phyloP scores from a whole-genome alignment of 2,888 invertebrate genomes.

The Terebella lapidaria region DNA sequence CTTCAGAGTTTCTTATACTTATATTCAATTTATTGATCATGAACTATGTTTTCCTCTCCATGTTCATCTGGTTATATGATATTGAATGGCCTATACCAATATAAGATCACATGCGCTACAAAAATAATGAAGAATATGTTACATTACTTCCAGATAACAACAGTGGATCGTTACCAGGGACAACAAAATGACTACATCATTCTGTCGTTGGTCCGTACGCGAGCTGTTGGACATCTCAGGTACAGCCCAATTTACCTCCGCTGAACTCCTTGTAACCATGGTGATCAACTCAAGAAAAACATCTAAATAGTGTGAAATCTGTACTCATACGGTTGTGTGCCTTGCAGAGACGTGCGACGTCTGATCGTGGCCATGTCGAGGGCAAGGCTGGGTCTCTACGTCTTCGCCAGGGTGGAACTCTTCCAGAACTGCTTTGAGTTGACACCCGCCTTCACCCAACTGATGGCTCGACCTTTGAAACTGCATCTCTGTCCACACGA shows the following conservation, averaged over 20 bases:
- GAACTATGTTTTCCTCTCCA: too few species aligned
- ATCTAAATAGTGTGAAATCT: too few species aligned
- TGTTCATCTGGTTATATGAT: too few species aligned
- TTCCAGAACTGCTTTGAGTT: slow-evolving; percentile 97
- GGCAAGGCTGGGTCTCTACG: slow-evolving; percentile 90
- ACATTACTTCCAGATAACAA: slow-evolving; percentile 59
- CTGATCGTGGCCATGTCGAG: slow-evolving; percentile 97
- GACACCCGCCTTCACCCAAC: slow-evolving; percentile 81
- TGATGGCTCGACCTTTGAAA: slow-evolving; percentile 75
- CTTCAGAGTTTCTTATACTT: too few species aligned
- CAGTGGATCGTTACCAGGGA: slow-evolving; percentile 98
- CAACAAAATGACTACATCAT: slow-evolving; percentile 99
- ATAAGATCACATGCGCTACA: too few species aligned
- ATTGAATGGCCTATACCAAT: too few species aligned
- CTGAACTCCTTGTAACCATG: too few species aligned
- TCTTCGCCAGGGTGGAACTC: slow-evolving; percentile 85
- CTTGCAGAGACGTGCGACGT: slow-evolving; percentile 78
- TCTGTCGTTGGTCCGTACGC: slow-evolving; percentile 89
- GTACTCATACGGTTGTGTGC: too few species aligned
- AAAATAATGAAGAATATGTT: too few species aligned
- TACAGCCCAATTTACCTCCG: too few species aligned
- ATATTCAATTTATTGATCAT: too few species aligned
- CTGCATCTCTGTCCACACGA: slow-evolving; percentile 77
- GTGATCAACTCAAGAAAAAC: too few species aligned
- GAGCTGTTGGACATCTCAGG: slow-evolving; percentile 94